Percentiles rank a stretch among this genome's conserved stretches.
Evolutionary conservation across 2,888 invertebrate genomes (phyloP).

Genomic region (Adela reaumurella): DNA sequence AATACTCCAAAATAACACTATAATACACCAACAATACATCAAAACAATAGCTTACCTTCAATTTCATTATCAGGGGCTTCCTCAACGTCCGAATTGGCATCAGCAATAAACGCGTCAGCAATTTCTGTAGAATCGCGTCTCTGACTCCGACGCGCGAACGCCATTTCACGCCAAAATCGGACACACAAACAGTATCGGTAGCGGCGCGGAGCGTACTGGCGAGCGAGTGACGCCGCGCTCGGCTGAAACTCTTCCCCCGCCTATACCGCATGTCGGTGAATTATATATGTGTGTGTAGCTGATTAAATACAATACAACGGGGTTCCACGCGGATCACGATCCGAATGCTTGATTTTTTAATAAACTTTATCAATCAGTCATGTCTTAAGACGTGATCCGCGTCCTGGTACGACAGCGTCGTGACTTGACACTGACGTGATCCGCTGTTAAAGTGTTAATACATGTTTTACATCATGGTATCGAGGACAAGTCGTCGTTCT

Average conservation of each 20-base stretch:
- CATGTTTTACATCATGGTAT: too few species aligned
- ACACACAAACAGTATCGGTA: slow-evolving; percentile 1
- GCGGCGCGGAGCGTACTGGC: slow-evolving; percentile 5
- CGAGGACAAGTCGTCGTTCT: too few species aligned
- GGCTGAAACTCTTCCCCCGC: neutral
- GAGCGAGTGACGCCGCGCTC: slow-evolving; percentile 3
- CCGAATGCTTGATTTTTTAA: slow-evolving; percentile 6
- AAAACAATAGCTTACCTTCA: slow-evolving; percentile 5
- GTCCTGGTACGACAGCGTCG: too few species aligned
- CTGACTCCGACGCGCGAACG: slow-evolving; percentile 4
- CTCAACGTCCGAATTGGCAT: neutral
- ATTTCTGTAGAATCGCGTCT: slow-evolving; percentile 3
- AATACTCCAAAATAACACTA: too few species aligned
- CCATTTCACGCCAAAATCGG: slow-evolving; percentile 8
- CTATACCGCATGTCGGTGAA: slow-evolving; percentile 1
- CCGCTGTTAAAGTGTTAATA: too few species aligned
- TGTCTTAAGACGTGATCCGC: too few species aligned
- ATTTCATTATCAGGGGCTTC: slow-evolving; percentile 4
- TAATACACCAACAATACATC: neutral
- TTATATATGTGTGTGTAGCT: too few species aligned
- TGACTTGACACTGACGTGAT: too few species aligned
- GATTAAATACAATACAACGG: too few species aligned
- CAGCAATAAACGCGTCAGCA: slow-evolving; percentile 1
- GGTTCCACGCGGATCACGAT: slow-evolving; percentile 6
- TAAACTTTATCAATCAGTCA: too few species aligned